Conservation (phyloP, 2,888 invertebrate species). For the Drosophila suboccidentalis region DNA sequence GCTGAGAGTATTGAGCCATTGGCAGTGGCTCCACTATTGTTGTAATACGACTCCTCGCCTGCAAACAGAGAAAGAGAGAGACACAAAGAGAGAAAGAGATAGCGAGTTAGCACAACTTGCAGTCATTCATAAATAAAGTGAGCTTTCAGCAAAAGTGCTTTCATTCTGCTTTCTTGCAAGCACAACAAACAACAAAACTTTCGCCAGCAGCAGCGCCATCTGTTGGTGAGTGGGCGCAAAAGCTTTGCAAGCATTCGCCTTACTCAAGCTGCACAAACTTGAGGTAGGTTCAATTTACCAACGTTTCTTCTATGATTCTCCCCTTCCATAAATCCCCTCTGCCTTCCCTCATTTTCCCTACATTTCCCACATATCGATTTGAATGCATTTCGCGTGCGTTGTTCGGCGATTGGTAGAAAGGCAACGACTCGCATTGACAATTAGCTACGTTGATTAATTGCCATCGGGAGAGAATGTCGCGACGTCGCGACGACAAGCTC, state of each 20-base stretch:
- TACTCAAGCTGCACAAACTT: slow-evolving; percentile 47
- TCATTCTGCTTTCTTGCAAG: slow-evolving; percentile 46
- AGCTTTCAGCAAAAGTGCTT: slow-evolving; percentile 38
- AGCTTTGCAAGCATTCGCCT: slow-evolving; percentile 32
- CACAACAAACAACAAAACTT: slow-evolving; percentile 40
- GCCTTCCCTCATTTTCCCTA: background rate
- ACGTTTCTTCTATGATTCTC: slow-evolving; percentile 3
- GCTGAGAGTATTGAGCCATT: slow-evolving; percentile 84
- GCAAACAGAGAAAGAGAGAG: slow-evolving; percentile 5
- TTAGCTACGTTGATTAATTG: slow-evolving; percentile 73
- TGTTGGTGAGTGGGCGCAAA: slow-evolving; percentile 25
- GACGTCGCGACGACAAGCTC: slow-evolving; percentile 53
- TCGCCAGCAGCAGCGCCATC: slow-evolving; percentile 56
- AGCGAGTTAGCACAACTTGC: slow-evolving; percentile 5
- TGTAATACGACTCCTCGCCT: slow-evolving; percentile 85
- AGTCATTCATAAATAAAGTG: slow-evolving; percentile 61
- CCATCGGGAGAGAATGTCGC: slow-evolving; percentile 51
- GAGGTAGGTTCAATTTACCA: slow-evolving; percentile 65
- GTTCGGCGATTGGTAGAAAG: slow-evolving; percentile 39
- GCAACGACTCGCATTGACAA: slow-evolving; percentile 62
- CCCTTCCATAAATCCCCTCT: background rate
- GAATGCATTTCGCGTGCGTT: slow-evolving; percentile 65
- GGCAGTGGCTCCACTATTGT: slow-evolving; percentile 78
- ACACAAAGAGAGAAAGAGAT: background rate
- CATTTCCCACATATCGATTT: slow-evolving; percentile 41